Evolutionary conservation across 2,797 vertebrate species (phyloP).

Genomic region (Muscicapa comitata): DNA sequence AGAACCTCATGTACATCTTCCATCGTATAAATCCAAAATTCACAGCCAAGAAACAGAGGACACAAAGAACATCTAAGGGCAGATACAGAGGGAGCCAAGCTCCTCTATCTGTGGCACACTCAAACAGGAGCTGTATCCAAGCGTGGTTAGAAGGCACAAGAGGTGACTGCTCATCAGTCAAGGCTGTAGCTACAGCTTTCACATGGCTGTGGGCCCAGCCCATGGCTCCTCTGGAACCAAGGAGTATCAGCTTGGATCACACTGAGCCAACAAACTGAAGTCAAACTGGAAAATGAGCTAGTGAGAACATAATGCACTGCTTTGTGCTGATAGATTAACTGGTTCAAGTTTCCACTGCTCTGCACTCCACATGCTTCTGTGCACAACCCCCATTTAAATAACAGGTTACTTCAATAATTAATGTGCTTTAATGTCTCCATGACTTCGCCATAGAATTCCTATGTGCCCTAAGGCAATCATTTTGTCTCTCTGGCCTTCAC

Average conservation of each 20-base stretch:
- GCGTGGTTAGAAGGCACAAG: fast-evolving
- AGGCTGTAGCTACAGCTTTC: not conserved
- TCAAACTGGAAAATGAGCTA: not conserved
- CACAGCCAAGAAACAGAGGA: not conserved
- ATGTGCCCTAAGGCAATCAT: not conserved
- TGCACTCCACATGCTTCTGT: not conserved
- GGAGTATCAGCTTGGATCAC: not conserved
- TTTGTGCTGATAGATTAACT: not conserved
- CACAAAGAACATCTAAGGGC: not conserved
- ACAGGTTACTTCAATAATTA: slow-evolving; percentile 1
- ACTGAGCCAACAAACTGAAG: not conserved
- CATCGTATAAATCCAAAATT: not conserved
- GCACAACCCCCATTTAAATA: not conserved
- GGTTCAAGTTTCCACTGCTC: not conserved
- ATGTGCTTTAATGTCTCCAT: not conserved
- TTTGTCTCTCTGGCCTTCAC: not conserved
- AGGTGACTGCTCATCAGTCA: not conserved
- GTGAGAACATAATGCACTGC: not conserved
- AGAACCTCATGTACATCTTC: not conserved
- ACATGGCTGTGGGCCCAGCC: not conserved
- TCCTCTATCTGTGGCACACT: not conserved
- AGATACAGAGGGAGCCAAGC: not conserved
- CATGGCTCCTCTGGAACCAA: not conserved
- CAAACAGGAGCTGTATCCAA: not conserved
- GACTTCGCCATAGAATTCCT: not conserved